A percentile compares a stretch with the other conserved stretches of the same genome.
Evolutionary conservation across 2,113 vertebrate genomes (phyloP).

Genomic region (Athene noctua): DNA sequence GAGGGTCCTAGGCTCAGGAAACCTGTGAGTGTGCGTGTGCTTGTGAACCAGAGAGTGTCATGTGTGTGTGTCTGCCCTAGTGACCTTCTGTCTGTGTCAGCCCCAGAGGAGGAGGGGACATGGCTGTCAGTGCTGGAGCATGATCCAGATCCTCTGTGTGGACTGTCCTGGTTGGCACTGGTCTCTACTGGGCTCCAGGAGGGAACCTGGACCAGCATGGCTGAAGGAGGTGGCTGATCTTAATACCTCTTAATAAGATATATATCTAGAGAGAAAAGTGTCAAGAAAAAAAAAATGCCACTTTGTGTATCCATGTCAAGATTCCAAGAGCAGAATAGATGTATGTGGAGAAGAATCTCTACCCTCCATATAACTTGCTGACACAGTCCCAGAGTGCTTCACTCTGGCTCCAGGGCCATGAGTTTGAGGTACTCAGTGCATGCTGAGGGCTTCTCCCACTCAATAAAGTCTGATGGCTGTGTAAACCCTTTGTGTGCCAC

Average conservation of each 20-base stretch:
- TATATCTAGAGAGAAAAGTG: background rate
- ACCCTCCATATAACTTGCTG: background rate
- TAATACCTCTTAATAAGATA: background rate
- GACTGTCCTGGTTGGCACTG: background rate
- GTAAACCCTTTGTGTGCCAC: background rate
- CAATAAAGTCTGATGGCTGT: background rate
- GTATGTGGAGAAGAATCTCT: background rate
- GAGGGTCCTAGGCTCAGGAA: no score
- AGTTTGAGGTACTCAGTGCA: background rate
- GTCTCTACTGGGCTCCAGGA: background rate
- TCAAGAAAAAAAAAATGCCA: background rate
- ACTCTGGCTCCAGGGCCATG: background rate
- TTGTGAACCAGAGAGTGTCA: background rate
- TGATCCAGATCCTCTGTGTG: no score
- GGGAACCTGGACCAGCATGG: background rate
- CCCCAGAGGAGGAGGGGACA: background rate
- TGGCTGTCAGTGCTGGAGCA: background rate
- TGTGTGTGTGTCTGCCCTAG: background rate
- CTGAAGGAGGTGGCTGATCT: background rate
- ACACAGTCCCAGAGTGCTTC: background rate
- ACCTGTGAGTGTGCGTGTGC: accelerated
- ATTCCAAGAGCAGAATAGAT: background rate
- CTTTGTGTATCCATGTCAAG: background rate
- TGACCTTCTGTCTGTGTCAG: background rate
- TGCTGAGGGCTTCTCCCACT: background rate